These are phyloP conservation scores for Prochilodus magdalenae DNA, from an alignment of 2,113 vertebrate species.

Conservation along the genomic window DNA sequence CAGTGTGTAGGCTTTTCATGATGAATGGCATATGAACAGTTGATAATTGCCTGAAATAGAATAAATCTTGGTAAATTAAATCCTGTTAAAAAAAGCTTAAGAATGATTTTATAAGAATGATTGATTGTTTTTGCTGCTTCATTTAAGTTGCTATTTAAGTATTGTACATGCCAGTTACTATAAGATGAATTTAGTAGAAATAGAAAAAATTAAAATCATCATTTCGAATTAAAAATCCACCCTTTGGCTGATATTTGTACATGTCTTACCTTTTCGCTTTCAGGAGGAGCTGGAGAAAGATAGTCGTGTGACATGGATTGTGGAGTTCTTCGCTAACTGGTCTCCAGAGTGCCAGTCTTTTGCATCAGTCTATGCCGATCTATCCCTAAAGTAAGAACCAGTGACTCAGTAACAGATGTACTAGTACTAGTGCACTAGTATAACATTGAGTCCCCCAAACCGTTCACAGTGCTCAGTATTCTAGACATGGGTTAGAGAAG, in stretches of 20 bases:
- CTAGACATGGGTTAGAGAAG: background rate
- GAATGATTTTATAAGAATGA: too few relatives aligned
- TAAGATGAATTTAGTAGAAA: too few relatives aligned
- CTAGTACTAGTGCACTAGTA: background rate
- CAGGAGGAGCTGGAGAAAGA: slow-evolving; percentile 93
- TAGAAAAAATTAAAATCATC: background rate
- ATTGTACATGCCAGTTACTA: too few relatives aligned
- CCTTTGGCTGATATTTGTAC: background rate
- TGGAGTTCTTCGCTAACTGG: slow-evolving; percentile 97
- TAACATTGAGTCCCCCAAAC: too few relatives aligned
- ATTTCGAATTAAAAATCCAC: background rate
- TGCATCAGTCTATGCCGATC: slow-evolving; percentile 90
- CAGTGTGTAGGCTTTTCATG: too few relatives aligned
- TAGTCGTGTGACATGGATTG: slow-evolving; percentile 87
- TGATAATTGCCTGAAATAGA: too few relatives aligned
- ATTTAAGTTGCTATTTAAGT: too few relatives aligned
- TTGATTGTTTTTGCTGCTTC: too few relatives aligned
- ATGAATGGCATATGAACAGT: too few relatives aligned
- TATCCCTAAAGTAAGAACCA: slow-evolving; percentile 91
- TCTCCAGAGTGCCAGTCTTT: slow-evolving; percentile 96
- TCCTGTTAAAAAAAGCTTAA: too few relatives aligned
- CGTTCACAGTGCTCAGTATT: background rate
- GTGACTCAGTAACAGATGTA: background rate
- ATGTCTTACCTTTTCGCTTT: background rate
- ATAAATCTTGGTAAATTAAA: too few relatives aligned